phyloP scores from a whole-genome alignment of 2,113 vertebrate species.

The Daboia siamensis region DNA sequence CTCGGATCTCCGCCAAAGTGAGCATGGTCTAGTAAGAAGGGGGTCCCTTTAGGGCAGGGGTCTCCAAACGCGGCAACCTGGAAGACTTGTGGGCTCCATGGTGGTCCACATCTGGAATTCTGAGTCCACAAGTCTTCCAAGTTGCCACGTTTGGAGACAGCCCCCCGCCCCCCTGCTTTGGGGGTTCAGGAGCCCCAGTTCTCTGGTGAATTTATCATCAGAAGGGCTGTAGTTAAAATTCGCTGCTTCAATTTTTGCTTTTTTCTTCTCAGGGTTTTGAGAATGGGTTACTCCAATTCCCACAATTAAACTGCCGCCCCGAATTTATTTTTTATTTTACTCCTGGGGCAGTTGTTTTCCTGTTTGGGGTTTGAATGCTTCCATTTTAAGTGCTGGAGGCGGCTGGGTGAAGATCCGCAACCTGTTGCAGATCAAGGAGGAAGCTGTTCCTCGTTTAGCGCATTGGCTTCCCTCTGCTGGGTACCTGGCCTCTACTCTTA shows the following conservation, averaged over 20 bases:
- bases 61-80: no score
- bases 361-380: background rate
- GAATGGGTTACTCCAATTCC: background rate
- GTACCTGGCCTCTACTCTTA: background rate
- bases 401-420: background rate
- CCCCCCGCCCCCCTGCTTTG: background rate
- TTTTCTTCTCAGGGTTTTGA: background rate
- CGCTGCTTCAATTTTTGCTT: background rate
- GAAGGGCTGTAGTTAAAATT: background rate
- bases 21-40: background rate
- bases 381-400: background rate
- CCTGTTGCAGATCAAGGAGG: background rate
- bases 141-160: background rate
- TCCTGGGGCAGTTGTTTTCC: background rate
- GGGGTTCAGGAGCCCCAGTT: background rate
- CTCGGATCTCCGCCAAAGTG: background rate
- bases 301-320: background rate
- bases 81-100: no score
- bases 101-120: background rate
- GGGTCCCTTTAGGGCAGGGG: background rate
- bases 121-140: background rate
- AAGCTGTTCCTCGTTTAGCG: background rate
- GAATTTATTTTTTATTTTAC: no score
- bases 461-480: background rate
- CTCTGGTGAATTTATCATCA: background rate